Evolutionary conservation across 2,888 invertebrate genomes (phyloP).

Genomic region (Pseudococcus viburni): DNA sequence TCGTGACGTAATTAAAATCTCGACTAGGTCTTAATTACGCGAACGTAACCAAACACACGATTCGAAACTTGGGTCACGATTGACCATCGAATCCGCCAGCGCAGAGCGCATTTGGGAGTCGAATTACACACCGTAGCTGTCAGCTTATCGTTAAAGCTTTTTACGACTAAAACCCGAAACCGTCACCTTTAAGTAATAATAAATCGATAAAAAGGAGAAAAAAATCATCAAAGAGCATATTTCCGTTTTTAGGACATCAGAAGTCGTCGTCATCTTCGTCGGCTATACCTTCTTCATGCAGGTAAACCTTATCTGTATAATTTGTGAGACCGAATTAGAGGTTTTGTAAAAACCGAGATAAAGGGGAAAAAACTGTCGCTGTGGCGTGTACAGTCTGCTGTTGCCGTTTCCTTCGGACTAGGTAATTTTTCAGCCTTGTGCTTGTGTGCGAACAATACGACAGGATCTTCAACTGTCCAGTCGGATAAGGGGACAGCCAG

Average conservation of each 20-base stretch:
- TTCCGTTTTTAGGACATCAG: constrained; percentile 26
- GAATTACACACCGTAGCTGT: constrained; percentile 29
- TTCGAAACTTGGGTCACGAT: constrained; percentile 3
- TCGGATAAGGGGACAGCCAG: constrained; percentile 7
- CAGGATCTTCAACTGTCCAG: constrained; percentile 23
- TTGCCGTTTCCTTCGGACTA: not conserved
- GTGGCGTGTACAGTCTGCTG: not conserved
- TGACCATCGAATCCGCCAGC: not conserved
- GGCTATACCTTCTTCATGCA: not conserved
- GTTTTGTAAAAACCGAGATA: constrained; percentile 28
- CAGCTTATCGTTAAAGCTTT: constrained; percentile 43
- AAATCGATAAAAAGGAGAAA: constrained; percentile 38
- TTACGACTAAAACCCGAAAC: constrained; percentile 25
- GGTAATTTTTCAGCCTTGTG: constrained; percentile 31
- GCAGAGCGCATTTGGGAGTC: not conserved
- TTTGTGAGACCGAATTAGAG: constrained; percentile 26
- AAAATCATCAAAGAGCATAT: constrained; percentile 23
- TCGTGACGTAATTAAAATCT: constrained; percentile 31
- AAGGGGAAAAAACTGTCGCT: constrained; percentile 1
- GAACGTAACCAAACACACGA: not conserved
- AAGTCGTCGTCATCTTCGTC: not conserved
- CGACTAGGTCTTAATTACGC: not conserved
- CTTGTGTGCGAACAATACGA: constrained; percentile 16
- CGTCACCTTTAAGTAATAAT: constrained; percentile 45
- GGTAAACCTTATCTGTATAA: constrained; percentile 30